A percentile compares a stretch with the other conserved stretches of the same genome.
Conservation (phyloP, 2,888 invertebrate species). For the Drosophila mercatorum region DNA sequence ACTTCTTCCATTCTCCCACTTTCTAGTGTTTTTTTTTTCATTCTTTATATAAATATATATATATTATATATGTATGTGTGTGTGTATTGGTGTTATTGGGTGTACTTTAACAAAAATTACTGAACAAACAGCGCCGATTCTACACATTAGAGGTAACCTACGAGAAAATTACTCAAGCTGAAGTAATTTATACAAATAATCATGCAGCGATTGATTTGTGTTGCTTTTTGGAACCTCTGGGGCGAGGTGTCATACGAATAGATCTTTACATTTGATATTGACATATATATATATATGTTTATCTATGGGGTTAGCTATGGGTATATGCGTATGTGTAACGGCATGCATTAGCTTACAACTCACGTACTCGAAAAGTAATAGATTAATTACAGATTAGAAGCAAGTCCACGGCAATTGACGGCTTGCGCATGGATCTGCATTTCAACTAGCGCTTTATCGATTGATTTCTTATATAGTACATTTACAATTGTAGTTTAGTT, state of each 20-base stretch:
- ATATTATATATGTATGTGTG: slow-evolving; percentile 20
- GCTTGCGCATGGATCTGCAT: slow-evolving; percentile 52
- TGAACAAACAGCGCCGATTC: slow-evolving; percentile 42
- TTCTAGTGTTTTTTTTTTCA: slow-evolving; percentile 11
- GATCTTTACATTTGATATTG: slow-evolving; percentile 48
- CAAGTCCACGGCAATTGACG: slow-evolving; percentile 51
- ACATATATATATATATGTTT: slow-evolving; percentile 34
- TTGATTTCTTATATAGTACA: slow-evolving; percentile 55
- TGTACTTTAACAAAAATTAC: slow-evolving; percentile 34
- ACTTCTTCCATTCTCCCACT: slow-evolving; percentile 33
- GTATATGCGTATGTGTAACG: slow-evolving; percentile 44
- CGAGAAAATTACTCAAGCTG: slow-evolving; percentile 63
- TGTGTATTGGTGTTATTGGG: slow-evolving; percentile 18
- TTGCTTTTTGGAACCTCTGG: slow-evolving; percentile 9
- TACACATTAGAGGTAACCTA: slow-evolving; percentile 58
- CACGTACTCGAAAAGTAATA: slow-evolving; percentile 60
- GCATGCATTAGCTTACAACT: slow-evolving; percentile 60
- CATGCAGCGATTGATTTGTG: slow-evolving; percentile 25
- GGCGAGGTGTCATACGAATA: slow-evolving; percentile 47
- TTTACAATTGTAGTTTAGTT: slow-evolving; percentile 51
- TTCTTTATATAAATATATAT: slow-evolving; percentile 47
- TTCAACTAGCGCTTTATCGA: slow-evolving; percentile 57
- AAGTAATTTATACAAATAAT: slow-evolving; percentile 57
- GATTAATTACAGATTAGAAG: slow-evolving; percentile 66
- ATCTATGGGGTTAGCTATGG: slow-evolving; percentile 25